Base-by-base conservation (phyloP, 1,140 invertebrate species). In the Planococcus citri region DNA sequence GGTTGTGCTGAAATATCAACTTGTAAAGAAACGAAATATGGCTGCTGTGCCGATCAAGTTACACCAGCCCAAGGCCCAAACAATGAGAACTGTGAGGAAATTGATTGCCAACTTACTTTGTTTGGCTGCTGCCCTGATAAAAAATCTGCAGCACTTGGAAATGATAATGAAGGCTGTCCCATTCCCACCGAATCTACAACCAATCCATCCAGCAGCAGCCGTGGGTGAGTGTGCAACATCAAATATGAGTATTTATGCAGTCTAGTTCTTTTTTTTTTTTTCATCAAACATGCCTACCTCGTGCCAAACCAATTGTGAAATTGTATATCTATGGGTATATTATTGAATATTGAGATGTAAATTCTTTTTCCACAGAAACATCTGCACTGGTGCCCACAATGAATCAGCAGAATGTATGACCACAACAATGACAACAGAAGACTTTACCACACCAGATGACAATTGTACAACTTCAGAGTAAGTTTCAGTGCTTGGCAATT, bases 31-130 rank as follows among this genome's bases (percentile, higher is more conserved):
- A 88, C 92, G 0, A 83, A 87, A 74, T 89, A 84, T 75, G 92
- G 93, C 3, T 97, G 95, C 79, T 97, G 95, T 77, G 81, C 86
- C 9, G 95, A 97, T 78, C 89, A 86, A 1, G 86, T 95, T 0
- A 94, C 94, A 0, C 83, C 89, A 4, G 91, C 93, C 0, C 76
- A 80, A 57, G 92, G 91, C 8, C 79, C 82, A 0, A 83, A 89
- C 20, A 80, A 84, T 24, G 81, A 86, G 76, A 92, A 88, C 4
- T 97, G 94, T 77, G 90, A 91, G 2, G 78, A 84, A 17, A 79
- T 84, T 1, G 82, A 84, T 14, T 94, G 92, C 74, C 82, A 85
- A 0, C 86, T 88, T 74, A 89, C 88, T 0, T 79, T 93, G 21
- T 92, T 89, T 73, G 90, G 90, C 1, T 96, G 93, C 76, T 95